Evolutionary conservation across 2,888 invertebrate species (phyloP).

Genomic region (Cephus pygmeus): DNA sequence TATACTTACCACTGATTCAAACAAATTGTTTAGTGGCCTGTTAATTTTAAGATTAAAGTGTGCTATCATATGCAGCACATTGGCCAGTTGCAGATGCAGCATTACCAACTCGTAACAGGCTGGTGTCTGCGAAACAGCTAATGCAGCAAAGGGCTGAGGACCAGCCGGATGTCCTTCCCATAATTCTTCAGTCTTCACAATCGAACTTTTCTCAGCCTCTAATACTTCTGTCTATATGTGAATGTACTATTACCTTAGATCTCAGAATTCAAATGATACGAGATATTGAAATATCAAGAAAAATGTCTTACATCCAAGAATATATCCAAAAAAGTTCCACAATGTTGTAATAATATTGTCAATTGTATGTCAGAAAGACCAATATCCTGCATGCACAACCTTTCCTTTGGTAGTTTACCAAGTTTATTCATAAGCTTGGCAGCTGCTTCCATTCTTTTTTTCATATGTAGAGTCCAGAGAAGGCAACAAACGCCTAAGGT

Average conservation of each 20-base stretch:
- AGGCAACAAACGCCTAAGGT: conserved; percentile 80
- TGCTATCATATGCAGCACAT: conserved; percentile 82
- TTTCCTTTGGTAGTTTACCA: conserved; percentile 87
- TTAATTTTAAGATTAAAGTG: conserved; percentile 79
- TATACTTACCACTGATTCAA: conserved; percentile 75
- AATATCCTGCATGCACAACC: conserved; percentile 82
- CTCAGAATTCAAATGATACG: conserved; percentile 33
- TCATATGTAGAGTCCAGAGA: conserved; percentile 91
- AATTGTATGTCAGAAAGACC: conserved; percentile 75
- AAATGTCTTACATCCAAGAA: conserved; percentile 70
- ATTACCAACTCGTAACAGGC: conserved; percentile 82
- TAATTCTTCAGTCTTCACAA: conserved; percentile 72
- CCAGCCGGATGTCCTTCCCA: conserved; percentile 72
- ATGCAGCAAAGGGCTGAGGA: conserved; percentile 78
- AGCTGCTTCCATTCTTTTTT: conserved; percentile 80
- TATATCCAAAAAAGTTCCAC: conserved; percentile 68
- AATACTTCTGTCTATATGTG: conserved; percentile 64
- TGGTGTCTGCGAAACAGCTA: conserved; percentile 81
- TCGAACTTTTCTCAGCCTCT: conserved; percentile 63
- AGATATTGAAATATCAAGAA: conserved; percentile 50
- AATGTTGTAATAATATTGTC: conserved; percentile 61
- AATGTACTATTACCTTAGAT: neutral
- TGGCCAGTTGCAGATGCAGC: conserved; percentile 83
- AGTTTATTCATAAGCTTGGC: conserved; percentile 83
- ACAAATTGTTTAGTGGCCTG: conserved; percentile 80